These are phyloP conservation scores for Galerucella nymphaeae DNA, from an alignment of 2,888 invertebrate genomes.

Conservation along the genomic window DNA sequence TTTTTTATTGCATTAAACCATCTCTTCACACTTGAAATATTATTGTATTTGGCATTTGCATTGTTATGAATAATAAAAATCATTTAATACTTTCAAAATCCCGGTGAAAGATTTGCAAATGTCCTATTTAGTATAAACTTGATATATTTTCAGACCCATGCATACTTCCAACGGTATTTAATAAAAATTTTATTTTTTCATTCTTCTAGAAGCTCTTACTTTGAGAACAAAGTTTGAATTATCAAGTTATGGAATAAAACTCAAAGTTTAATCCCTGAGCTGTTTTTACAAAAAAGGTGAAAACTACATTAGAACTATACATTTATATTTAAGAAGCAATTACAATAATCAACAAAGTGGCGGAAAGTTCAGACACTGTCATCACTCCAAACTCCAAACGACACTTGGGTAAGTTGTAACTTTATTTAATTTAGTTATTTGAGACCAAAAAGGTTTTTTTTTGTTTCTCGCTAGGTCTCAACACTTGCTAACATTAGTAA, in stretches of 20 bases:
- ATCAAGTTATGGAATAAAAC: conserved; percentile 14
- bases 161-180: not conserved
- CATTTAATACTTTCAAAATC: no score
- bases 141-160: conserved; percentile 7
- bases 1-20: no score
- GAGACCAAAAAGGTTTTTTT: not conserved
- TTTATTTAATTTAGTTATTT: conserved; percentile 6
- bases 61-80: no score
- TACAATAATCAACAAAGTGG: conserved; percentile 56
- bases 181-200: conserved; percentile 4
- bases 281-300: not conserved
- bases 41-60: no score
- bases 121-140: not conserved
- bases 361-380: conserved; percentile 52
- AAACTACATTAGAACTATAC: conserved; percentile 34
- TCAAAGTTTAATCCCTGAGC: conserved; percentile 4
- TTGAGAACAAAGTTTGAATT: not conserved
- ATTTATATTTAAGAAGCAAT: conserved; percentile 36
- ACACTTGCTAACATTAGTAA: no score
- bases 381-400: conserved; percentile 61
- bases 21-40: no score
- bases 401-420: conserved; percentile 59
- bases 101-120: no score
- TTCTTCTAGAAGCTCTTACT: not conserved
- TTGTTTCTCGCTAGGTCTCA: no score